These are phyloP conservation scores for Cataglyphis hispanica DNA, from an alignment of 1,140 invertebrate genomes.

Conservation along the genomic window DNA sequence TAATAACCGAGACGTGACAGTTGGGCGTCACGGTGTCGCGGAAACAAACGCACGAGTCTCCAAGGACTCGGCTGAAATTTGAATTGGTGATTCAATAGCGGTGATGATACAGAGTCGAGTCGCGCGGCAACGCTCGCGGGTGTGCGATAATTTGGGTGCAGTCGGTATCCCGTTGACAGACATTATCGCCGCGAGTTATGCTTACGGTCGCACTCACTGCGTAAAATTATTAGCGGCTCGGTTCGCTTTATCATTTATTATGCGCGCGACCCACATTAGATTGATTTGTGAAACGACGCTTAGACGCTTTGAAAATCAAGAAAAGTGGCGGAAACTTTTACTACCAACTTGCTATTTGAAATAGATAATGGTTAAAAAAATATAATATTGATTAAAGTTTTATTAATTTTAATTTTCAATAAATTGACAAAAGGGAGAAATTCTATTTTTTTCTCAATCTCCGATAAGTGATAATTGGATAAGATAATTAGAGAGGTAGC, in stretches of 20 bases:
- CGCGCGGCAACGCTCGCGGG: background rate
- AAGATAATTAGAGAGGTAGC: background rate
- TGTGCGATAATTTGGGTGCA: constrained; percentile 37
- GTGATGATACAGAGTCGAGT: background rate
- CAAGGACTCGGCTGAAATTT: constrained; percentile 22
- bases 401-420: background rate
- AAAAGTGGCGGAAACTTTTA: background rate
- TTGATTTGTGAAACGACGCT: constrained; percentile 11
- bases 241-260: constrained; percentile 51
- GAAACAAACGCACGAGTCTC: background rate
- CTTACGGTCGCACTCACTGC: background rate
- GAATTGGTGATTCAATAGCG: constrained; percentile 39
- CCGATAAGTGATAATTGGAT: background rate
- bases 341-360: background rate
- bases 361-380: background rate
- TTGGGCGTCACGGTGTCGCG: background rate
- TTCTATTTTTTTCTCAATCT: background rate
- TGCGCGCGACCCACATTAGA: constrained; percentile 32
- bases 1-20: constrained; percentile 25
- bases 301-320: background rate
- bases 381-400: background rate
- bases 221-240: constrained; percentile 26
- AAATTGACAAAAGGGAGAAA: background rate
- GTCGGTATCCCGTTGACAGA: background rate
- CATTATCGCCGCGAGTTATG: constrained; percentile 45